Evolutionary conservation across 2,797 vertebrate genomes (phyloP), one percentile per base, ranked within the genome.

Genomic region (Trachurus trachurus): DNA sequence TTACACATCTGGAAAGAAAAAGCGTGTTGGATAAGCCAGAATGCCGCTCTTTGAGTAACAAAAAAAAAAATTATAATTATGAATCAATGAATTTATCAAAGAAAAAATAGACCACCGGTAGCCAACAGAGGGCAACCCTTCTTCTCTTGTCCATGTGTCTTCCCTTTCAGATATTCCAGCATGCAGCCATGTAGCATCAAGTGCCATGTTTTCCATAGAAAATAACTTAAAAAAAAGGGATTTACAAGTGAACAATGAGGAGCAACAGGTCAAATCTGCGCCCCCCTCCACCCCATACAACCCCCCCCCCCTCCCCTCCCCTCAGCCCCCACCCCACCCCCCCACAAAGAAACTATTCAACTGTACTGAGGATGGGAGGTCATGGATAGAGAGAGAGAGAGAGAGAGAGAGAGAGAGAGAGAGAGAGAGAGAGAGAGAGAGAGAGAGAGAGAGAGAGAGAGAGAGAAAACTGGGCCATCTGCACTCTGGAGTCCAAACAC

Each of bases 111-210:
- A 87, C 88, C 92, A 81, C 85, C 81, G 84, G 84, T 65, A 82
- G 87, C 90, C 92, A 87, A 92, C 88, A 90, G 89, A 92, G 88
- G 89, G 88, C 91, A 87, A 89, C 88, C 85, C 88, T 91, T 85
- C 81, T 88, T 92, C 86, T 89, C 90, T 83, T 90, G 79, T 89
- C 89, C 86, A 49, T 81, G 87, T 64, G 76, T 92, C 85, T 93
- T 92, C 92, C 94, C 94, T 93, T 95, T 94, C 89, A 92, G 84
- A 92, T 92, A 94, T 94, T 95, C 94, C 95, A 95, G 95, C 95
- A 95, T 94, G 88, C 94, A 94, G 89, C 92, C 90, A 90, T 89
- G 11, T 54, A 93, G 92, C 93, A 94, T 94, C 94, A 95, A 95
- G 95, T 95, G 95, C 93, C 91, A 79, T 93, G 86, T 92, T 90